Evolutionary conservation across 2,797 vertebrate genomes (phyloP).

Genomic region (Tinamus major): DNA sequence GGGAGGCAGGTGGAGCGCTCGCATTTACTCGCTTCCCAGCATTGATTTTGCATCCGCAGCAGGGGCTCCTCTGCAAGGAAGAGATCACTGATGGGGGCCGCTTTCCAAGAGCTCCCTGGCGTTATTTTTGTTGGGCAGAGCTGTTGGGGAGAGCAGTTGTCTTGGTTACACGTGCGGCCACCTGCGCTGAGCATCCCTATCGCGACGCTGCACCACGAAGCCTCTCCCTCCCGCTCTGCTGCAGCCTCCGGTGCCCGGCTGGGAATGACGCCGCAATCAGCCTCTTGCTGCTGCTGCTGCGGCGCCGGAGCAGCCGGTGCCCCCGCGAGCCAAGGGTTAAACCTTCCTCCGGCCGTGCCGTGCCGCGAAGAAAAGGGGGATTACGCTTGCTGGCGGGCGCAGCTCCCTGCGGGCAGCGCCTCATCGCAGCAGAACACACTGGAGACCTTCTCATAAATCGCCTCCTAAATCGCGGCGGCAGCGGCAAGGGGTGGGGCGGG

Average conservation of each 20-base stretch:
- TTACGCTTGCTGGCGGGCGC: not conserved
- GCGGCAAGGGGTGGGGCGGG: too few relatives aligned
- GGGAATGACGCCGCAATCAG: too few relatives aligned
- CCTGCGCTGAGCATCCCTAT: not conserved
- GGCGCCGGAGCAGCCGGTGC: fast-evolving
- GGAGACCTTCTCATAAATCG: not conserved
- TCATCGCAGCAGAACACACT: fast-evolving
- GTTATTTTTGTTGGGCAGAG: not conserved
- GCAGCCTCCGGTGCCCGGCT: too few relatives aligned
- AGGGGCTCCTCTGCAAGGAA: not conserved
- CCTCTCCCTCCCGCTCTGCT: too few relatives aligned
- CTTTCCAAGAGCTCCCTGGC: not conserved
- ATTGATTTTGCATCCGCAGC: not conserved
- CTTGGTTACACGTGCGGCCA: not conserved
- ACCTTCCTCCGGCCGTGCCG: not conserved
- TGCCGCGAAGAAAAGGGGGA: not conserved
- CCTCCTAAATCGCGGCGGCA: fast-evolving
- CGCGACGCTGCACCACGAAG: too few relatives aligned
- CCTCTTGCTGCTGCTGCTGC: too few relatives aligned
- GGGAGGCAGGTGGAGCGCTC: slow-evolving; percentile 1
- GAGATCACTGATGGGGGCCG: not conserved
- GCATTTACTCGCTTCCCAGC: not conserved
- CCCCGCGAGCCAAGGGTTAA: not conserved
- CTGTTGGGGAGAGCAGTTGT: not conserved
- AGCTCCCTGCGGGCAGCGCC: not conserved